A percentile compares a stretch with the other conserved stretches of the same genome.
Evolutionary conservation across 2,888 invertebrate species (phyloP).

Genomic region (Andrena fulva): DNA sequence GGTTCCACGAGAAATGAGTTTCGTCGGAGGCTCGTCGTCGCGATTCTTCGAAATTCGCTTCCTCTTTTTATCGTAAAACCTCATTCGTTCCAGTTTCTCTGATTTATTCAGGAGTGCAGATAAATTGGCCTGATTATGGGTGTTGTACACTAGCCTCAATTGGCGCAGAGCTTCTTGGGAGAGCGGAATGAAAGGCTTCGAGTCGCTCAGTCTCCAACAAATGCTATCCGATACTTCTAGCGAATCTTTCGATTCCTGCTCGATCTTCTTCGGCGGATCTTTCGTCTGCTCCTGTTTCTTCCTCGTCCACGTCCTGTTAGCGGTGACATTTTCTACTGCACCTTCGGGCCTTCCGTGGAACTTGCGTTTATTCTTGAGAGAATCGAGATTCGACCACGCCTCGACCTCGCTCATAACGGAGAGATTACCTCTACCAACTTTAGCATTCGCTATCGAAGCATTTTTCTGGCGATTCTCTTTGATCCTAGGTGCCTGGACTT

Average conservation of each 20-base stretch:
- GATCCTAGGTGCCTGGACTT: not conserved
- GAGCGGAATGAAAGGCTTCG: slow-evolving; percentile 67
- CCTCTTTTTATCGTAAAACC: slow-evolving; percentile 63
- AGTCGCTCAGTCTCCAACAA: slow-evolving; percentile 65
- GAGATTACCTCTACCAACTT: slow-evolving; percentile 19
- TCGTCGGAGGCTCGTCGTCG: not conserved
- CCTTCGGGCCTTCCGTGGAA: not conserved
- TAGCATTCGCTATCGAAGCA: not conserved
- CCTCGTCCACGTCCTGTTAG: not conserved
- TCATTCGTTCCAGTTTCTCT: slow-evolving; percentile 67
- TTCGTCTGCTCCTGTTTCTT: not conserved
- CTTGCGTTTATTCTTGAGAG: not conserved
- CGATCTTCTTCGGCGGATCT: not conserved
- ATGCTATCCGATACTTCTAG: slow-evolving; percentile 15
- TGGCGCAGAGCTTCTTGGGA: slow-evolving; percentile 57
- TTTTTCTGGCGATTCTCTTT: slow-evolving; percentile 3
- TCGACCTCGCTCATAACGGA: slow-evolving; percentile 52
- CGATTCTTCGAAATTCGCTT: not conserved
- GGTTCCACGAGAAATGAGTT: not conserved
- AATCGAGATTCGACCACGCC: slow-evolving; percentile 54
- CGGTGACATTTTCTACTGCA: not conserved
- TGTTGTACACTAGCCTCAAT: slow-evolving; percentile 44
- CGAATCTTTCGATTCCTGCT: not conserved
- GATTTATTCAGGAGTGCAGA: not conserved
- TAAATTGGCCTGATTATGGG: not conserved